Conservation (phyloP, 2,888 invertebrate species). For the Cotesia congregata region DNA sequence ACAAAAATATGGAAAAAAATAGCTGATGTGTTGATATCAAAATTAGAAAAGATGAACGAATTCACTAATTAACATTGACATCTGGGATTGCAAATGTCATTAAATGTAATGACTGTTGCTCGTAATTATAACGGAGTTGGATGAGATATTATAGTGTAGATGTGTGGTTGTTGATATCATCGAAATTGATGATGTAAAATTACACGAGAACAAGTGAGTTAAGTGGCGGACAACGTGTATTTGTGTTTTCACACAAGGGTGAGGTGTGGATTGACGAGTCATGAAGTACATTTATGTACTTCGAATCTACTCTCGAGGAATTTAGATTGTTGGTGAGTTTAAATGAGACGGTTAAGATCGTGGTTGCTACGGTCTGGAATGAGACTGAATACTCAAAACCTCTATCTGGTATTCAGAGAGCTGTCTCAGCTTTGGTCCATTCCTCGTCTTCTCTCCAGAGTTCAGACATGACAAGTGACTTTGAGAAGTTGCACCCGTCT, state of each 20-base stretch:
- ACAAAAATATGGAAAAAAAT: too few species aligned
- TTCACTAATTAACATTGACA: too few species aligned
- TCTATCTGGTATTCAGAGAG: slow-evolving; percentile 14
- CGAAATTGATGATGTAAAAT: slow-evolving; percentile 17
- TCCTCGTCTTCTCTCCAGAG: slow-evolving; percentile 26
- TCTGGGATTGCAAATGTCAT: too few species aligned
- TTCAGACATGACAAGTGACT: slow-evolving; percentile 58
- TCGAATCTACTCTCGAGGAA: slow-evolving; percentile 15
- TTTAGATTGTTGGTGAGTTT: slow-evolving; percentile 25
- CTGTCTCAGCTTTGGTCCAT: slow-evolving; percentile 24
- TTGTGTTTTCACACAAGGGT: slow-evolving; percentile 30
- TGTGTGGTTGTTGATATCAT: slow-evolving; percentile 7
- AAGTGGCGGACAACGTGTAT: background rate
- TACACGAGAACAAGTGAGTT: background rate
- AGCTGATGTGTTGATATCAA: too few species aligned
- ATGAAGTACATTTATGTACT: slow-evolving; percentile 29
- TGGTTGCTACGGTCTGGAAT: background rate
- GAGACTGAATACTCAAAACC: background rate
- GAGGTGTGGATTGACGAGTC: slow-evolving; percentile 35
- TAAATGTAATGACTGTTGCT: too few species aligned
- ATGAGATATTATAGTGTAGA: background rate
- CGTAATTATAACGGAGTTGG: background rate
- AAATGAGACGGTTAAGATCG: slow-evolving; percentile 17
- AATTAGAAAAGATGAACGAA: too few species aligned
- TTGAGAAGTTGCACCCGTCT: slow-evolving; percentile 65